Evolutionary conservation across 2,797 vertebrate species (phyloP), one percentile per base, ranked within the genome.

Genomic region (Anomalospiza imberbis): DNA sequence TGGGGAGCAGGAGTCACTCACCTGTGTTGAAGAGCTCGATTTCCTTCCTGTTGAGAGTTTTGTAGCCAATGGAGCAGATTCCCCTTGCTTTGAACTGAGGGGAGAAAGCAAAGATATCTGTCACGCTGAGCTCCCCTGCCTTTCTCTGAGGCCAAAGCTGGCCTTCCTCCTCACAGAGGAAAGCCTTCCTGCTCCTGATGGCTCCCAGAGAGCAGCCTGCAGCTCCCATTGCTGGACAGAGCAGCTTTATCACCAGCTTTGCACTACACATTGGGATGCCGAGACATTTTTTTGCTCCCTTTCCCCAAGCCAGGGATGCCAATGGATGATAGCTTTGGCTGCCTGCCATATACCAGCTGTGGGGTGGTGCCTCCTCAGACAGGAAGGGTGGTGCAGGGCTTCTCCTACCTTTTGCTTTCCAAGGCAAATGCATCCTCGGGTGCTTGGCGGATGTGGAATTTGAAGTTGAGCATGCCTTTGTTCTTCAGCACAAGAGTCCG

Each of bases 401-500:
- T 40, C 68, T 79, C 97, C 66, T 98, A 99, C 99, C 93, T 94
- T 93, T 95, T 97, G 58, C 88, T 98, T 40, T 50, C 91, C 19
- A 70, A 28, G 3, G 70, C 62, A 36, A 76, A 31, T 20, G 67
- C 20, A 36, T 98, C 96, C 66, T 95, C 32, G 40, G 89, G 62
- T 83, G 95, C 89, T 89, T 85, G 97, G 82, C 48, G 93, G 88
- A 99, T 98, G 89, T 2, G 40, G 62, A 97, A 99, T 45, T 91
- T 97, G 22, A 98, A 98, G 47, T 98, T 98, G 8, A 98, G 98
- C 31, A 94, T 10, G 18, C 99, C 98, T 40, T 53, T 97, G 96
- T 99, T 99, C 97, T 99, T 98, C 38, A 99, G 96, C 6, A 63
- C 96, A 74, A 99, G 97, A 34, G 51, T 97, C 77, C 94, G 95